Evolutionary conservation across 1,140 invertebrate species (phyloP), one percentile per base, ranked within the genome.

Genomic region (Musca vetustissima): DNA sequence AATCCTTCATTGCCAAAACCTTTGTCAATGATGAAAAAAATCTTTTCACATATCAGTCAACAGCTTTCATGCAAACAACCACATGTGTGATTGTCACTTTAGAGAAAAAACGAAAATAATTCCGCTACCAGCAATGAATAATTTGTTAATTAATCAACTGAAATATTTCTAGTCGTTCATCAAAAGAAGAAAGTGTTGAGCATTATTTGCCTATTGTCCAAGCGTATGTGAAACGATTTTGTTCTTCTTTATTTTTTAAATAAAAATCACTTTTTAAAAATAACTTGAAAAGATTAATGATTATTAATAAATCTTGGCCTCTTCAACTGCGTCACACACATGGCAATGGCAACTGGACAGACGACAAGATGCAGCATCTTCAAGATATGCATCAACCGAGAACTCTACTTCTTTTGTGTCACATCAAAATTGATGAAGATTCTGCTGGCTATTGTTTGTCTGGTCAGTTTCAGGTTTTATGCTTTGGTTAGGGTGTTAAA

Each of bases 131-230:
- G 55, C 17, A 61, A 61, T 61, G 57, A 61, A 61, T 61, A 61
- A 61, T 61, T 61, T 21, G 28, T 19, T 61, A 32, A 61, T 61
- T 61, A 61, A 61, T 61, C 32, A 61, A 61, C 32, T 61, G n/a
- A 61, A 61, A 43, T 28, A 59, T 21, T 57, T 61, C 36, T 9
- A 13, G 36, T 2, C 36, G 36, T 43, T 43, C 36, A 43, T 61
- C 57, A 25, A 61, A 61, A 61, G 57, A 61, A 61, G 57, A 61
- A 61, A 61, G 19, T 61, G n/a, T 61, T 61, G 57, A 61, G 28
- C 57, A 61, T 32, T 61, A 36, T 61, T 61, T 21, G 36, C 36
- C 13, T 43, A 43, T 43, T 61, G 55, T 28, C 8, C 15, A 43
- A 21, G 36, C 32, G 19, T 19, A 43, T 36, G 52, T 36, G 36